phyloP scores from a whole-genome alignment of 2,113 vertebrate genomes.

The Paedocypris sp. region DNA sequence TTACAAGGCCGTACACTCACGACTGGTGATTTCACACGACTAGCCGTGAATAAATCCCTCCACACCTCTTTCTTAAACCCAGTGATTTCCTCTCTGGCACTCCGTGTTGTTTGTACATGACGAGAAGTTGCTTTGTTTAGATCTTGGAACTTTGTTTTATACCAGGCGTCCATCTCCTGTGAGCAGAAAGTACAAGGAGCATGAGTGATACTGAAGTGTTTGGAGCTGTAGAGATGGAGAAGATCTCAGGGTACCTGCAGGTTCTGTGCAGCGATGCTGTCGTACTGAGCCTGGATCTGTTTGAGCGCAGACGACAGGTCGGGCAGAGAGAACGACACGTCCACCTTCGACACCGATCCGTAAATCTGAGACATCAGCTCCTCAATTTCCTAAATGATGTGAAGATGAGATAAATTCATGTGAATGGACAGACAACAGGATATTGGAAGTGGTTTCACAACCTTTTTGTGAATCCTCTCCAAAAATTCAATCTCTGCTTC shows the following conservation, averaged over 20 bases:
- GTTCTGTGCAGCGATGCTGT: slow-evolving; percentile 71
- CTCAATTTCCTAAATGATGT: slow-evolving; percentile 58
- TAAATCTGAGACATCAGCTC: slow-evolving; percentile 67
- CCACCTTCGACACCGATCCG: slow-evolving; percentile 40
- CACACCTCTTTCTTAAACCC: slow-evolving; percentile 65
- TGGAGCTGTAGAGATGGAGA: too few species aligned
- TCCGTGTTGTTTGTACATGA: slow-evolving; percentile 58
- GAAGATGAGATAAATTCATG: background rate
- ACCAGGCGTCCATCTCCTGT: slow-evolving; percentile 69
- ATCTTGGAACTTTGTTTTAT: slow-evolving; percentile 69
- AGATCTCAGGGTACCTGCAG: slow-evolving; percentile 60
- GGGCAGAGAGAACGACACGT: slow-evolving; percentile 55
- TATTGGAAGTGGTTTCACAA: slow-evolving; percentile 20
- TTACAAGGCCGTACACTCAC: background rate
- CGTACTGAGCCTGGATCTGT: slow-evolving; percentile 68
- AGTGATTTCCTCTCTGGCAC: slow-evolving; percentile 58
- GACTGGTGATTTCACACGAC: background rate
- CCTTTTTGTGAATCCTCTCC: slow-evolving; percentile 63
- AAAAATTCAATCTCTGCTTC: slow-evolving; percentile 56
- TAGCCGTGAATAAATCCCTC: too few species aligned
- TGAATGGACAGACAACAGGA: background rate
- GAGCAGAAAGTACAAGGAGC: background rate
- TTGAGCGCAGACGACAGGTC: slow-evolving; percentile 70
- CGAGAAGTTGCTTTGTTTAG: slow-evolving; percentile 60
- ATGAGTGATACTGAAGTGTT: background rate